These are phyloP conservation scores for Lutraria rhynchaena DNA, from an alignment of 1,140 invertebrate species.

Conservation along the genomic window DNA sequence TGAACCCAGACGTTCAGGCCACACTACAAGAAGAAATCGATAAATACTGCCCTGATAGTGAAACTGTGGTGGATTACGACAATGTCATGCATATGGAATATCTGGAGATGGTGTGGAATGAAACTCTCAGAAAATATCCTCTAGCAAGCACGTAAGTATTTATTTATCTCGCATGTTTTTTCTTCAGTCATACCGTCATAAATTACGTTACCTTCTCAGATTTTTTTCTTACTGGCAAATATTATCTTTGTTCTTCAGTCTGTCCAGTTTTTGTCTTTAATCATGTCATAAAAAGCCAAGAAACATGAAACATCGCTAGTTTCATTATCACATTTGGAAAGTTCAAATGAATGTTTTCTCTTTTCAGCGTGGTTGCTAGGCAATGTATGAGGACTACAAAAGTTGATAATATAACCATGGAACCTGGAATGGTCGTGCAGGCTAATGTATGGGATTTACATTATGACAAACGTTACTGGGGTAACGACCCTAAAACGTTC, in stretches of 20 bases:
- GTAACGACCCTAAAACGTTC: constrained; percentile 76
- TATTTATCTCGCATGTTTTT: too few relatives aligned
- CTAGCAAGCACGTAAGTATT: constrained; percentile 75
- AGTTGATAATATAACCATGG: constrained; percentile 75
- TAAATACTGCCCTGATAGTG: constrained; percentile 65
- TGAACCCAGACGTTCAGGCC: constrained; percentile 82
- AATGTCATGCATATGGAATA: constrained; percentile 72
- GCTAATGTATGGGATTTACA: constrained; percentile 81
- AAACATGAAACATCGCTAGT: too few relatives aligned
- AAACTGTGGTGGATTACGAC: constrained; percentile 54
- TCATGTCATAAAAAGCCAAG: too few relatives aligned
- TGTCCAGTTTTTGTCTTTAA: too few relatives aligned
- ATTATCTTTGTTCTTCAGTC: too few relatives aligned
- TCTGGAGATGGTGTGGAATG: constrained; percentile 77
- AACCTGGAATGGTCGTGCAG: constrained; percentile 78
- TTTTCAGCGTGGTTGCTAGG: constrained; percentile 77
- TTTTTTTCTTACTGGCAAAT: too few relatives aligned
- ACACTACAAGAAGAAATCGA: constrained; percentile 82
- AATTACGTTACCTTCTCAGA: too few relatives aligned
- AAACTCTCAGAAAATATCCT: constrained; percentile 77
- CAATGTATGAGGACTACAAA: constrained; percentile 76
- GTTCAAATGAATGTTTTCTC: too few relatives aligned
- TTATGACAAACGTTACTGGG: constrained; percentile 79
- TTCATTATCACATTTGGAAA: too few relatives aligned
- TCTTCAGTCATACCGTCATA: too few relatives aligned